Base-by-base conservation (phyloP, 2,797 vertebrate species). In the Leptodactylus fallax region DNA sequence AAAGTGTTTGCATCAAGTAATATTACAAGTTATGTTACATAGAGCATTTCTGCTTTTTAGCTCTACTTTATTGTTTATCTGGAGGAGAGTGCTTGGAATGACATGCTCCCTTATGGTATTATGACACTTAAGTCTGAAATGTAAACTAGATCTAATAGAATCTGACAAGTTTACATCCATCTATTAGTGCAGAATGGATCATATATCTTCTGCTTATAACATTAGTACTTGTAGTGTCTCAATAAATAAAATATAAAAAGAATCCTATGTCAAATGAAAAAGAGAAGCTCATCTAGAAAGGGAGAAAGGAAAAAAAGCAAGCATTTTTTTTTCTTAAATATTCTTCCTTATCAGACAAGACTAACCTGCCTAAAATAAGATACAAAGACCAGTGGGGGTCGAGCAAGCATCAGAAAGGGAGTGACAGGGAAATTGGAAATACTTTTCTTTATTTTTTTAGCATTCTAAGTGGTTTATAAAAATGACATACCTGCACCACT, bases 131-230 rank as follows among this genome's bases (percentile, higher is more conserved):
- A 72, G 19, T 14, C 71, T 47, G 7, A 49, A 72, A 8, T 17
- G 21, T 21, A 72, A 49, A 72, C 16, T 21, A 36, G 71, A 47
- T 47, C 45, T 47, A 72, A 72, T 2, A 47, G 71, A 72, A 21
- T 47, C 16, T 72, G 71, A 72, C 71, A 72, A 72, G 36, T 49
- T 72, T 72, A 47, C 71, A 72, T 67, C 65, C 65, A 67, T 72
- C 36, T 47, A 5, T 72, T 72, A 49, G 71, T 72, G 71, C 36
- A 47, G 71, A 7, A 17, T 47, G 71, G 71, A 72, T 72, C 71
- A 72, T 72, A 72, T 21, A 72, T 72, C 9, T 16, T 49, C 36
- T 71, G 45, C 8, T 72, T 47, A 47, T 72, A 72, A 72, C 71
- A 13, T 47, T 11, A 47, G 45, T 72, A 72, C 17, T 11, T 10